These are phyloP conservation scores for Aphis craccivora DNA, from an alignment of 1,140 invertebrate genomes.

Conservation along the genomic window DNA sequence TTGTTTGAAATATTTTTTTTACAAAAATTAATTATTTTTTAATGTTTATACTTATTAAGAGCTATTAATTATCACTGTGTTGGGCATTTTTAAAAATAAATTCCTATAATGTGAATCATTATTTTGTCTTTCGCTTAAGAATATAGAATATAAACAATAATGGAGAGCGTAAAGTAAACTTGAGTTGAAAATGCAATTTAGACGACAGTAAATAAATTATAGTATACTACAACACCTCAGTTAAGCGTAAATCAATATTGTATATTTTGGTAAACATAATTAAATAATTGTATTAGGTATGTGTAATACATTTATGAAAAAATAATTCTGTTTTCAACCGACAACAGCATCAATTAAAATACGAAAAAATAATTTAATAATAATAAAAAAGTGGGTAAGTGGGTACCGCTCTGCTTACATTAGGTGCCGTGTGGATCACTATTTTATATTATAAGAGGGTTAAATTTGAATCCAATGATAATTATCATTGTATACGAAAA, in stretches of 20 bases:
- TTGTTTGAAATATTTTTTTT: not conserved
- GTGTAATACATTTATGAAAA: not conserved
- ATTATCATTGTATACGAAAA: too few species aligned
- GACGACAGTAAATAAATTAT: not conserved
- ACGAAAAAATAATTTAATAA: not conserved
- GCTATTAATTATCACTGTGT: not conserved
- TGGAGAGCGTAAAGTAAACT: not conserved
- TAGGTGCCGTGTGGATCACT: too few species aligned
- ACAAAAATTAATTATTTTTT: not conserved
- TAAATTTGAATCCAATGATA: too few species aligned
- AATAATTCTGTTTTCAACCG: not conserved
- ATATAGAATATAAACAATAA: not conserved
- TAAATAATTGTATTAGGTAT: not conserved
- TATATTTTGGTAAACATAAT: not conserved
- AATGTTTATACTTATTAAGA: not conserved
- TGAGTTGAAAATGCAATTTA: not conserved
- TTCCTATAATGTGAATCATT: not conserved
- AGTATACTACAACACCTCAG: not conserved
- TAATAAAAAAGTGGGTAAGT: too few species aligned
- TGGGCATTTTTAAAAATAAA: not conserved
- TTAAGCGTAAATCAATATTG: not conserved
- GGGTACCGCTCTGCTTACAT: too few species aligned
- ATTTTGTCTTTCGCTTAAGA: not conserved
- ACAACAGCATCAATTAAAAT: not conserved
- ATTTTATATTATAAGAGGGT: too few species aligned